These are phyloP conservation scores for Peromyscus eremicus DNA, from an alignment of 2,797 vertebrate genomes.

Conservation along the genomic window DNA sequence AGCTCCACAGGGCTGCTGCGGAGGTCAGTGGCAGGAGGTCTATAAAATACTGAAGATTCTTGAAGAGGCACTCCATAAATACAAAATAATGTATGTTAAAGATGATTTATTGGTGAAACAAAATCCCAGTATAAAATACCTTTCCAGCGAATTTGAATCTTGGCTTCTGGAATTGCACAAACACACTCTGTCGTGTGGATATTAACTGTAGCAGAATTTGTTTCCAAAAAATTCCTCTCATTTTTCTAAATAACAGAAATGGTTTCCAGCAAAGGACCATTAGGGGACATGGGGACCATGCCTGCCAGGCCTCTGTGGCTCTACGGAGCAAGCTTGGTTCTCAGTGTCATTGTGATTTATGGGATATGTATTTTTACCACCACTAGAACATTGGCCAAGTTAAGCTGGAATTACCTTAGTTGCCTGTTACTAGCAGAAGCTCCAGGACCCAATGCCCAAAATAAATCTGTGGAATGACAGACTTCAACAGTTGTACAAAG, in stretches of 20 bases:
- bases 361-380: constrained; percentile 55
- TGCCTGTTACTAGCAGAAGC: constrained; percentile 69
- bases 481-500: constrained; percentile 74
- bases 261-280: neutral
- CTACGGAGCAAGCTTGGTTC: neutral
- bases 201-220: constrained; percentile 17
- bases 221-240: neutral
- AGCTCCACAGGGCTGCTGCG: neutral
- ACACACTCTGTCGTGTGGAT: constrained; percentile 12
- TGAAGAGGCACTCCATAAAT: neutral
- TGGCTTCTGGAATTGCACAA: neutral
- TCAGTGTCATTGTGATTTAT: constrained; percentile 41
- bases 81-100: neutral
- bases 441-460: constrained; percentile 66
- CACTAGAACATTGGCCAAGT: constrained; percentile 65
- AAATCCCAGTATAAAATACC: neutral
- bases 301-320: neutral
- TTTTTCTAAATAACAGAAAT: constrained; percentile 63
- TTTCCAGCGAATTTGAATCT: constrained; percentile 17
- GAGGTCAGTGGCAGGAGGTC: neutral
- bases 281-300: neutral
- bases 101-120: neutral
- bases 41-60: neutral
- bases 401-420: constrained; percentile 76
- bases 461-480: constrained; percentile 71